Evolutionary conservation across 2,113 vertebrate genomes (phyloP).

Genomic region (Elanoides forficatus): DNA sequence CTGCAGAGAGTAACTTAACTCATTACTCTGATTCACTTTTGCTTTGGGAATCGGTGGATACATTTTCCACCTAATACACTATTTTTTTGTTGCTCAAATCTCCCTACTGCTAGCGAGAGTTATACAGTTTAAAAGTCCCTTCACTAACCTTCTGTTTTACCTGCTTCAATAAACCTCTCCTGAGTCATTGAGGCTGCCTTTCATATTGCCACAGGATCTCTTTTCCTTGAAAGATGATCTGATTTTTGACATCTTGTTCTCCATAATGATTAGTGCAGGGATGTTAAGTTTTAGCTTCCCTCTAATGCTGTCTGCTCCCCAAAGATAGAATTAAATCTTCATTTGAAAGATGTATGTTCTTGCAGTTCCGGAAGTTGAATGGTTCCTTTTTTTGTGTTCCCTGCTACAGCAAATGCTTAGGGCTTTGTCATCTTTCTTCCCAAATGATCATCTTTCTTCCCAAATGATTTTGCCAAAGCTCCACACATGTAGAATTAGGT

Average conservation of each 20-base stretch:
- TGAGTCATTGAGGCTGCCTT: not conserved
- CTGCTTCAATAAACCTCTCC: not conserved
- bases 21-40: not conserved
- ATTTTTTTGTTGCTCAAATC: not conserved
- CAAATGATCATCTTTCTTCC: not conserved
- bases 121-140: not conserved
- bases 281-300: not conserved
- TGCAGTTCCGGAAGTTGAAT: not conserved
- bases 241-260: not conserved
- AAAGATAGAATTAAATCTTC: constrained; percentile 6
- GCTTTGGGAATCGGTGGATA: not conserved
- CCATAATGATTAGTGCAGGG: not conserved
- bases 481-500: not conserved
- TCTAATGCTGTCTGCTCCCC: not conserved
- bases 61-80: not conserved
- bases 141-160: not conserved
- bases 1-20: not conserved
- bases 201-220: not conserved
- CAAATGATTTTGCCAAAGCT: not conserved
- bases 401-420: not conserved
- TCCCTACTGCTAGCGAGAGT: not conserved
- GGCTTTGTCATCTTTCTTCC: not conserved
- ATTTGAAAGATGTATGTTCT: not conserved
- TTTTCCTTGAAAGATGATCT: not conserved
- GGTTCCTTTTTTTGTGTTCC: not conserved